Evolutionary conservation across 2,797 vertebrate genomes (phyloP).

Genomic region (Coreius guichenoti): DNA sequence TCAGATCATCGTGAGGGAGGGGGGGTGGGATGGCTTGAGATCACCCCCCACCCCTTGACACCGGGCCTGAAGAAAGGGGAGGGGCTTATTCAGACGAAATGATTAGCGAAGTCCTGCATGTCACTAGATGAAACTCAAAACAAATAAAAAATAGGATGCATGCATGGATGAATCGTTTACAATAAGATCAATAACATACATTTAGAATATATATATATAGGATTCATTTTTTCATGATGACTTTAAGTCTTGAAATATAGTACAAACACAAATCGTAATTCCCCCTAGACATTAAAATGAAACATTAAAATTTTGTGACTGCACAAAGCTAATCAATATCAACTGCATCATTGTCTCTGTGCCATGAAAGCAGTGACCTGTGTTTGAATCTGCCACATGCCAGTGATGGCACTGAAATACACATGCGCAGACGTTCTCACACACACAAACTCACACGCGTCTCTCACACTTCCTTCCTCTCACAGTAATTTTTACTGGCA

Average conservation of each 20-base stretch:
- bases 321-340: neutral
- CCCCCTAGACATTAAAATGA: neutral
- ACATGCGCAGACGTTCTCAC: neutral
- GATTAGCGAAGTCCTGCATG: too few relatives aligned
- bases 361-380: neutral
- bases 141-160: neutral
- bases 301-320: neutral
- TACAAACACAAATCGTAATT: neutral
- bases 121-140: too few relatives aligned
- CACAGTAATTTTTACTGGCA: neutral
- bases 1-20: too few relatives aligned
- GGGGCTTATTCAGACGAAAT: neutral
- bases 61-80: neutral
- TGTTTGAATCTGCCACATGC: neutral
- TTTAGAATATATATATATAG: neutral
- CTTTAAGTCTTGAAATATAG: neutral
- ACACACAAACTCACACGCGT: neutral
- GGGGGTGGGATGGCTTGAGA: too few relatives aligned
- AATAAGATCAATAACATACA: neutral
- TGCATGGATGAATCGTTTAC: neutral
- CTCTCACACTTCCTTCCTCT: slow-evolving; percentile 41
- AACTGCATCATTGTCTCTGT: neutral
- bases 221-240: neutral
- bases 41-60: too few relatives aligned
- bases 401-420: neutral